Evolutionary conservation across 1,140 invertebrate species (phyloP), one percentile per base, ranked within the genome.

Genomic region (Zeugodacus cucurbitae): DNA sequence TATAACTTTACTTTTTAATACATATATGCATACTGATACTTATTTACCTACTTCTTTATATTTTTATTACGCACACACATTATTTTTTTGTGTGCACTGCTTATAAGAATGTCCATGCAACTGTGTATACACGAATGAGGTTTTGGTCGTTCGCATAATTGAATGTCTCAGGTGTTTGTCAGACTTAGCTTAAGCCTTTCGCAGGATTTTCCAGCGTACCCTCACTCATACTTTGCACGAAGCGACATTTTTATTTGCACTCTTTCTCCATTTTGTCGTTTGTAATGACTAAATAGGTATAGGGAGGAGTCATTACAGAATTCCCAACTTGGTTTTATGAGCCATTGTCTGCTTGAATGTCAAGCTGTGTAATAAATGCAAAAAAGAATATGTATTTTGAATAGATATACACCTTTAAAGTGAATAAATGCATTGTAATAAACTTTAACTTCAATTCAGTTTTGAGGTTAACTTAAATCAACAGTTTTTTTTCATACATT

Each of bases 121-220:
- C 86, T 87, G 41, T 74, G 85, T 29, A 57, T 88, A 10, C 67
- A 11, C 64, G n/a, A 87, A 70, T 86, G 67, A 58, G 41, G 74
- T 48, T 67, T 87, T 82, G 67, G 67, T 74, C 67, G 74, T 82
- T 48, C 89, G 89, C 90, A 92, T 92, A 93, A 92, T 92, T 93
- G 92, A 93, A 92, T 92, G 92, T 93, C 92, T 93, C 92, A 93
- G 92, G 92, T 93, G 92, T 93, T 92, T 91, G 92, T 93, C 90
- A 93, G 92, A 91, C 92, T 91, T 90, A 91, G 90, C 89, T 93
- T 93, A 93, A 93, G 92, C 92, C 92, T 93, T 93, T 93, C 89
- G 90, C 88, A 87, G 91, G 91, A 91, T 92, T 90, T 91, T 91
- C 78, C 62, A 87, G 57, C 32, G 22, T 74, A 37, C 74, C 34